Evolutionary conservation across 2,888 invertebrate genomes (phyloP), one percentile per base, ranked within the genome.

Genomic region (Corbicula japonica): DNA sequence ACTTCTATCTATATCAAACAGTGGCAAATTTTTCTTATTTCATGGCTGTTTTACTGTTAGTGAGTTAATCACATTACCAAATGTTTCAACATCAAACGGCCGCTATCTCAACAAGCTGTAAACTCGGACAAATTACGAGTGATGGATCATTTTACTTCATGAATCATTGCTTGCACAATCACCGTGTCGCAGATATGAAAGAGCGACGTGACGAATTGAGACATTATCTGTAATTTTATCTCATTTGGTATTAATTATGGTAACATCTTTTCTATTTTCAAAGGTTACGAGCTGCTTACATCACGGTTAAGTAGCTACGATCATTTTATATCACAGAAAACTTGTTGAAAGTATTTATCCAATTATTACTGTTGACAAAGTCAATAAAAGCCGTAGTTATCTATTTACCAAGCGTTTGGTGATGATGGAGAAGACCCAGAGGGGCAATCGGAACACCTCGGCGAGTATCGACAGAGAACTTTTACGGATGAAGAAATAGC

Each of bases 151-250:
- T 41, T 34, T 52, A 41, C 21, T 34, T n/a, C 38, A 52, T 66
- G 66, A 52, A 54, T 66, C 66, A 66, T 66, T 38, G 30, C 66
- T 50, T 32, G 28, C 30, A 41, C 5, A 48, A 41, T 66, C 52
- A 54, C 8, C 26, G 32, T 18, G 38, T 12, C 30, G 50, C 54
- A 41, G 41, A 52, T 66, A 41, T 66, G 38, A 35, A 38, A 26
- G 41, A 18, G 44, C 38, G 21, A 72, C 62, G 71, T 62, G 62
- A 72, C 62, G 38, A 62, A 52, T 54, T 38, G 23, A 2, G 21
- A 34, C 50, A 62, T 72, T 62, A 72, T 72, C 62, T 41, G 18
- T 46, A 72, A 62, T 72, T 52, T 72, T 54, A 72, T 72, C 71
- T 62, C 50, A 63, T 72, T 72, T 72, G 38, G 28, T 54, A 62